Evolutionary conservation across 2,797 vertebrate species (phyloP).

Genomic region (Paguma larvata): DNA sequence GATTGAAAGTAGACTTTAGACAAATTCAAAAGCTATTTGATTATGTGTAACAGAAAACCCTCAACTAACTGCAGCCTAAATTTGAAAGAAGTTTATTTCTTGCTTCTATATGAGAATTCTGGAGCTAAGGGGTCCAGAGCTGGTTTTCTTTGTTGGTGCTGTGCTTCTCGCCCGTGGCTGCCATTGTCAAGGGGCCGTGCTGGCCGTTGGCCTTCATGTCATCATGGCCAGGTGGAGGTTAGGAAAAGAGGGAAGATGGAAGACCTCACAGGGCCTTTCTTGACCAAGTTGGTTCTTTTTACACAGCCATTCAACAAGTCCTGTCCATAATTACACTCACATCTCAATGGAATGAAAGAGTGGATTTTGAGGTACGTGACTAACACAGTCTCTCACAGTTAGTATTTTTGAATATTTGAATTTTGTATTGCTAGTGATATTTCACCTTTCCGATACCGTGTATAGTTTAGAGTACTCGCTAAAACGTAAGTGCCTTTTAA

Average conservation of each 20-base stretch:
- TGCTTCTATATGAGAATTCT: not conserved
- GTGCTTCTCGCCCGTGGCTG: not conserved
- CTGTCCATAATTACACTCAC: not conserved
- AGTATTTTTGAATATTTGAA: conserved; percentile 31
- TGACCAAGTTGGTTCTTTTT: not conserved
- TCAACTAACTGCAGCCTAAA: not conserved
- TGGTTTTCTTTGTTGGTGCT: not conserved
- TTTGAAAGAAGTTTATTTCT: conserved; percentile 6
- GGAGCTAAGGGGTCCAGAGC: not conserved
- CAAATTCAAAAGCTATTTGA: not conserved
- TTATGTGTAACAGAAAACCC: not conserved
- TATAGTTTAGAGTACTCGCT: conserved; percentile 73
- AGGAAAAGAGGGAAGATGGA: not conserved
- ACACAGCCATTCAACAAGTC: not conserved
- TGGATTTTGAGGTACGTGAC: not conserved
- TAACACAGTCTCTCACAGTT: not conserved
- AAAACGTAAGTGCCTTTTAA: conserved; percentile 67
- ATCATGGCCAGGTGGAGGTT: not conserved
- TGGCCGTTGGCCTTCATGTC: not conserved
- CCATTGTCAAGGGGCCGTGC: not conserved
- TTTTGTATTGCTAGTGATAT: conserved; percentile 30
- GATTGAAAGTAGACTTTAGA: not conserved
- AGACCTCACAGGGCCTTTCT: not conserved
- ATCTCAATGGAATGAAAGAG: not conserved
- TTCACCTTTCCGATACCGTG: conserved; percentile 47